Conservation (phyloP, 2,888 invertebrate species). For the Drosophila quasianomalipes region DNA sequence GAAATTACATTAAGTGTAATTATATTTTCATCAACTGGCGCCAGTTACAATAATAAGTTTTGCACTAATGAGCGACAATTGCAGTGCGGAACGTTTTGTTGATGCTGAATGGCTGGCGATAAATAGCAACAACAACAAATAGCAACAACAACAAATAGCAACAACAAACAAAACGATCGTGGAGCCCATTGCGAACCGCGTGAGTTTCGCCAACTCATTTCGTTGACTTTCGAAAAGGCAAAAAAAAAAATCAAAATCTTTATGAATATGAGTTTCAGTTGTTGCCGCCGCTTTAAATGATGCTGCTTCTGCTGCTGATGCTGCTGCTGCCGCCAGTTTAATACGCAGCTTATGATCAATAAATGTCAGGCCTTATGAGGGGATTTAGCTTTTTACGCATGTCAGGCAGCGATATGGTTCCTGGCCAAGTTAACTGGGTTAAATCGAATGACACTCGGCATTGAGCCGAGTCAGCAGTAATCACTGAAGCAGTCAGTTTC, state of each 20-base stretch:
- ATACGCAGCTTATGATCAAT: slow-evolving; percentile 80
- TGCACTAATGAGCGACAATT: slow-evolving; percentile 53
- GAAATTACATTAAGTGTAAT: slow-evolving; percentile 39
- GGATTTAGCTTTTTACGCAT: slow-evolving; percentile 50
- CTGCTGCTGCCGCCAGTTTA: slow-evolving; percentile 63
- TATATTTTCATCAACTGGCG: slow-evolving; percentile 44
- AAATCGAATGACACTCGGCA: slow-evolving; percentile 45
- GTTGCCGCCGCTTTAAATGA: slow-evolving; percentile 28
- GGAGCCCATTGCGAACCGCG: slow-evolving; percentile 58
- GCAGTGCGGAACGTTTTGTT: slow-evolving; percentile 61
- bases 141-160: slow-evolving; percentile 25
- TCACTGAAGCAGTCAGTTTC: slow-evolving; percentile 17
- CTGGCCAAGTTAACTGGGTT: slow-evolving; percentile 62
- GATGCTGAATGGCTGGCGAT: slow-evolving; percentile 45
- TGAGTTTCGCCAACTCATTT: slow-evolving; percentile 71
- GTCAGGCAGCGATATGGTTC: slow-evolving; percentile 20
- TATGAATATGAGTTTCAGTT: slow-evolving; percentile 52
- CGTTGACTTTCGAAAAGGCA: slow-evolving; percentile 48
- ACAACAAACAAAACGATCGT: slow-evolving; percentile 56
- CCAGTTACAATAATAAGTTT: slow-evolving; percentile 43
- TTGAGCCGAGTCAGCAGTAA: slow-evolving; percentile 3
- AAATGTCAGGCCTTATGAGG: slow-evolving; percentile 76
- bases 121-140: slow-evolving; percentile 38
- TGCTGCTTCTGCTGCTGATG: slow-evolving; percentile 28
- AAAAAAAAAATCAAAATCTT: slow-evolving; percentile 31